These are phyloP conservation scores for Portunus trituberculatus DNA, from an alignment of 1,140 invertebrate genomes.

Conservation along the genomic window DNA sequence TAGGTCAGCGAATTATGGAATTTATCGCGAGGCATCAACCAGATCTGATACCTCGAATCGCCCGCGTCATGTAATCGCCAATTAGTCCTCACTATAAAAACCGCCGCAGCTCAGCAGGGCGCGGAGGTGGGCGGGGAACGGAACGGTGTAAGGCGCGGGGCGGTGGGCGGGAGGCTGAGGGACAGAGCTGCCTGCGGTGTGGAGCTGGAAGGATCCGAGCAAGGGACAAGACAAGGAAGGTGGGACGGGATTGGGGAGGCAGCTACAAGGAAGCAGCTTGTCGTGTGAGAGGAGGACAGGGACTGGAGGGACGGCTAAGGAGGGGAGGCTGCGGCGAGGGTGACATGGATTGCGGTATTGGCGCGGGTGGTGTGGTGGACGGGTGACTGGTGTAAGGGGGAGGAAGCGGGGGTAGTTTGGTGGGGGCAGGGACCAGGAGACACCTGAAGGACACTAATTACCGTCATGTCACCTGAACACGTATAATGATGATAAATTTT, in stretches of 20 bases:
- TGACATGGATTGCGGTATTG: no score
- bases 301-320: no score
- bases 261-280: no score
- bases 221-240: no score
- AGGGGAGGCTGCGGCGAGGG: no score
- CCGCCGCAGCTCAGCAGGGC: neutral
- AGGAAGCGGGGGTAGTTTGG: neutral
- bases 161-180: neutral
- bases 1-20: neutral
- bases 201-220: no score
- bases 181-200: no score
- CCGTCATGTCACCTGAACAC: slow-evolving; percentile 8
- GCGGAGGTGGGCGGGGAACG: neutral
- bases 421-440: neutral
- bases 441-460: neutral
- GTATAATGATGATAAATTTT: neutral
- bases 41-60: neutral
- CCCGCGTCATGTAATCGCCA: slow-evolving; percentile 17
- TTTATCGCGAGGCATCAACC: neutral
- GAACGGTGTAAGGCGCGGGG: neutral
- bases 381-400: no score
- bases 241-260: no score
- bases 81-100: neutral
- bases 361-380: no score
- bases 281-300: no score